These are phyloP conservation scores for Ciconia maguari DNA, from an alignment of 2,113 vertebrate species.

Conservation along the genomic window DNA sequence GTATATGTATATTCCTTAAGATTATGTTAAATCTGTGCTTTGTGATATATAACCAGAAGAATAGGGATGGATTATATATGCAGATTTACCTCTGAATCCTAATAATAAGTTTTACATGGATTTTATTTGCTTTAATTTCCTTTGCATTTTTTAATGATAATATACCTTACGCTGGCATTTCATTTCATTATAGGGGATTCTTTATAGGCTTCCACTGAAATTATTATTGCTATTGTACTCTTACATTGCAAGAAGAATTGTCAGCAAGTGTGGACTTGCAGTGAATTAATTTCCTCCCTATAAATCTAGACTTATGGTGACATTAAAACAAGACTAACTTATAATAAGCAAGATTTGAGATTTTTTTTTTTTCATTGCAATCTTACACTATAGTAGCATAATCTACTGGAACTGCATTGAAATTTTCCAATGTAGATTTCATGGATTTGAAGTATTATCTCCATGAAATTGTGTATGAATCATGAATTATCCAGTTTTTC, in stretches of 20 bases:
- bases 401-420: background rate
- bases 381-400: background rate
- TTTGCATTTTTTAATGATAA: background rate
- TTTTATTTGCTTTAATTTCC: constrained; percentile 30
- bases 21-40: background rate
- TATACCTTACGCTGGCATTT: background rate
- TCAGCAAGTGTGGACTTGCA: background rate
- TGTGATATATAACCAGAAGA: background rate
- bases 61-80: background rate
- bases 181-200: background rate
- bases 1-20: background rate
- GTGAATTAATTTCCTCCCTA: constrained; percentile 7
- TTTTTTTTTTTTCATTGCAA: background rate
- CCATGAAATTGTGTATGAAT: background rate
- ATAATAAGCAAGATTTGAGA: background rate
- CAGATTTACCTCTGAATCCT: background rate
- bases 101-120: background rate
- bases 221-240: background rate
- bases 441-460: background rate
- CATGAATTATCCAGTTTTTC: background rate
- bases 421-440: background rate
- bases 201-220: background rate
- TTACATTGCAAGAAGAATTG: background rate
- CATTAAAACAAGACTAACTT: background rate
- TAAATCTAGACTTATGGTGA: background rate